Percentiles rank a stretch among this genome's conserved stretches.
Conservation (phyloP, 2,888 invertebrate genomes). For the Abrostola triplasia region DNA sequence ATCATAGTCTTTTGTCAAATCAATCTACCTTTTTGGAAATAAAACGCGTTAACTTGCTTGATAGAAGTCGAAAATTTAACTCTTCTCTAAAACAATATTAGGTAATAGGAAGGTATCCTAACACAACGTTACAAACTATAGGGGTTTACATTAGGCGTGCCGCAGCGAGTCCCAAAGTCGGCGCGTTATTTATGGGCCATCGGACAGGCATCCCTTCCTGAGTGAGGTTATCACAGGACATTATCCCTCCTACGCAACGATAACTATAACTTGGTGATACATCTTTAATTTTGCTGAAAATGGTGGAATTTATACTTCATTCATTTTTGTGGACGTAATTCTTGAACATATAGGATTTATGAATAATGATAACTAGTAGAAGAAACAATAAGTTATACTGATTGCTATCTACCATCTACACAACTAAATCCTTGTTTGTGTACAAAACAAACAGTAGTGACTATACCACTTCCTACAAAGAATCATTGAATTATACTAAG, state of each 20-base stretch:
- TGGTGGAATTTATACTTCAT: neutral
- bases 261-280: constrained; percentile 29
- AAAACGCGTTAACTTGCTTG: no score
- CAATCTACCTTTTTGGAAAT: no score
- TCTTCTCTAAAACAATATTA: neutral
- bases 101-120: constrained; percentile 26
- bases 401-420: neutral
- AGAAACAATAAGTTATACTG: neutral
- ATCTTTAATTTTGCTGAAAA: constrained; percentile 31
- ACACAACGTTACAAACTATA: constrained; percentile 30
- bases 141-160: constrained; percentile 21
- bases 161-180: constrained; percentile 28
- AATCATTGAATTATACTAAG: no score
- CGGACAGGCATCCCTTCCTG: constrained; percentile 54
- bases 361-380: no score
- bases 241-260: constrained; percentile 43
- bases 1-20: no score
- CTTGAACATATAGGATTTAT: no score
- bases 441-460: neutral
- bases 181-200: constrained; percentile 53
- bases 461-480: neutral
- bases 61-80: neutral
- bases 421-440: neutral
- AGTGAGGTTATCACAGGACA: constrained; percentile 51
- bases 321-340: neutral